These are phyloP conservation scores for Cantharis lateralis DNA, from an alignment of 2,888 invertebrate species.

Conservation along the genomic window DNA sequence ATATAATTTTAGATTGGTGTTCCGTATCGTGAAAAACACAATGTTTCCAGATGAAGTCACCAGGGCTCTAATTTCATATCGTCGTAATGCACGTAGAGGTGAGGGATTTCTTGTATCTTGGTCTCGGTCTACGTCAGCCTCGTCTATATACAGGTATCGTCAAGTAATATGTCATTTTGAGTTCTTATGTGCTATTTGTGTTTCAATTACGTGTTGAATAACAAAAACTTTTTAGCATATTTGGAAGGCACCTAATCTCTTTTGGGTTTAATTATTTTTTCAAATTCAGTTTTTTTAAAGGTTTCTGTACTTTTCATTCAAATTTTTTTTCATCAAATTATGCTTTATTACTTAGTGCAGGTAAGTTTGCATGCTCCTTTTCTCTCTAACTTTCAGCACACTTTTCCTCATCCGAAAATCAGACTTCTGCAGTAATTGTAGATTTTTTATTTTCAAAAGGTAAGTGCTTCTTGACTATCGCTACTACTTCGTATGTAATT, in stretches of 20 bases:
- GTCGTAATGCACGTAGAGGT: slow-evolving; percentile 62
- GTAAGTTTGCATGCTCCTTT: background rate
- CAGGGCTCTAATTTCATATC: slow-evolving; percentile 67
- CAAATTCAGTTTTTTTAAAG: background rate
- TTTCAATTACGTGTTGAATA: background rate
- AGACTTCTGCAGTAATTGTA: background rate
- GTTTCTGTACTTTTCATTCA: background rate
- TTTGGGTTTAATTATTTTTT: background rate
- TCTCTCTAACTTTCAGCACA: background rate
- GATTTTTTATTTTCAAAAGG: background rate
- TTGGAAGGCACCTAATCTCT: background rate
- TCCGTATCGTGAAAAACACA: slow-evolving; percentile 70
- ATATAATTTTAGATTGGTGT: slow-evolving; percentile 64
- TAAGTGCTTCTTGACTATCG: background rate
- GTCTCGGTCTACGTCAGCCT: slow-evolving; percentile 65
- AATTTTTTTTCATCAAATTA: background rate
- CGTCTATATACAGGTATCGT: slow-evolving; percentile 63
- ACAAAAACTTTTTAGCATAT: background rate
- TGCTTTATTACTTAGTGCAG: background rate
- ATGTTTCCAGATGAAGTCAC: slow-evolving; percentile 76
- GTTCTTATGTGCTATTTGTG: slow-evolving; percentile 9
- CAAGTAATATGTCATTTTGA: background rate
- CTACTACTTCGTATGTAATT: background rate
- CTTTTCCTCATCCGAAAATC: background rate
- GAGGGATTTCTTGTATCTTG: slow-evolving; percentile 67